phyloP scores from a whole-genome alignment of 2,888 invertebrate genomes.

The Mythimna ferrago region DNA sequence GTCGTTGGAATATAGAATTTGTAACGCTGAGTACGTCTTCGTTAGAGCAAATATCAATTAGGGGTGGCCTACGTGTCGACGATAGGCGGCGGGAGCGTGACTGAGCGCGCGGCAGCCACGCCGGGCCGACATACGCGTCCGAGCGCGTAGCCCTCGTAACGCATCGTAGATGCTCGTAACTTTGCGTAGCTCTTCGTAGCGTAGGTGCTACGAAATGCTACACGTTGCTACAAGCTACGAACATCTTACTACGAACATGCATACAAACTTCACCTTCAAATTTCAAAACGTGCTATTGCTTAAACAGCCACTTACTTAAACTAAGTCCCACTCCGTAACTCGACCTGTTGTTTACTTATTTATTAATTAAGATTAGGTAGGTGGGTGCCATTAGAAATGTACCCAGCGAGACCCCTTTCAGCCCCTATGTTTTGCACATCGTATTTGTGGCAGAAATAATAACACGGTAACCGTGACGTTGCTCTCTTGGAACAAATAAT shows the following conservation, averaged over 20 bases:
- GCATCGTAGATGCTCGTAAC: constrained; percentile 38
- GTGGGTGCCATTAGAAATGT: constrained; percentile 71
- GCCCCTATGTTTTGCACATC: constrained; percentile 63
- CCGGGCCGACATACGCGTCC: constrained; percentile 48
- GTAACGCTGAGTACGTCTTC: constrained; percentile 76
- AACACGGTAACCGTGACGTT: constrained; percentile 66
- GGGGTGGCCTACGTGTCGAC: constrained; percentile 77
- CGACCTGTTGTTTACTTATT: constrained; percentile 82
- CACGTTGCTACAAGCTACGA: constrained; percentile 31
- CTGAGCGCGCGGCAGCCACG: constrained; percentile 58
- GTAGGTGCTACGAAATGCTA: constrained; percentile 27
- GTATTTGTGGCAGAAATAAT: constrained; percentile 68
- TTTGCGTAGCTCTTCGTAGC: constrained; percentile 22
- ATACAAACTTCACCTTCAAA: constrained; percentile 74
- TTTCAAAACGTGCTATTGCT: constrained; percentile 86
- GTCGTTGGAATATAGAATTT: constrained; percentile 72
- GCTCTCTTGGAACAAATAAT: constrained; percentile 66
- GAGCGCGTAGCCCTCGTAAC: constrained; percentile 57
- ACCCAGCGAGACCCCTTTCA: constrained; percentile 69
- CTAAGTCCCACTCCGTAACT: constrained; percentile 76
- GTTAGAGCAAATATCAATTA: constrained; percentile 86
- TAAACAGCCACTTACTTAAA: constrained; percentile 85
- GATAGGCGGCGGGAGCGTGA: constrained; percentile 74
- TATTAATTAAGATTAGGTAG: constrained; percentile 82
- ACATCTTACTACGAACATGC: constrained; percentile 35